Base-by-base conservation (phyloP, 1,140 invertebrate species). In the Pygmarrhopalites habei region DNA sequence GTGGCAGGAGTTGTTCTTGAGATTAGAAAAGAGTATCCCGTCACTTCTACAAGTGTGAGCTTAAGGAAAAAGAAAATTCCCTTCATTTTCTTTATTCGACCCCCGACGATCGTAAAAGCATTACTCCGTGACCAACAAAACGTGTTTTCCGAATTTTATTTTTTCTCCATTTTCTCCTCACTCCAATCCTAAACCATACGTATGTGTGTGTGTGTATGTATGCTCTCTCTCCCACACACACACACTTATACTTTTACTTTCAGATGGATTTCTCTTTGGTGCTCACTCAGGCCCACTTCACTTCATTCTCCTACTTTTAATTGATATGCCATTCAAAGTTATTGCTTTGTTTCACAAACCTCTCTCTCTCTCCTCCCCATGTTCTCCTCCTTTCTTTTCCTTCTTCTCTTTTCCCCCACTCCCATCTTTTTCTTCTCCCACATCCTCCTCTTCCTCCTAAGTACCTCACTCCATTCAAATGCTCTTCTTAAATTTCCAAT, bases 71-170 rank as follows among this genome's bases (percentile, higher is more conserved):
- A 65, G 64, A 62, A 67, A 56, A 57, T 61, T 49, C 66, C 62
- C 62, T 72, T 72, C 71, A 72, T 72, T 72, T 72, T 70, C 71
- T 71, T 72, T 72, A 72, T 72, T 67, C 64, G 41, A 65, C 71
- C 71, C 71, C 58, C 49, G 71, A 69, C 60, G 63, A 51, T 69
- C 71, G 65, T 72, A 72, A 72, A 72, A 69, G 66, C 71, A 72
- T 72, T 72, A 72, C 66, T 69, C 66, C 72, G 64, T 72, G 68
- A 72, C 70, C 68, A 68, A 64, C 58, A 65, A 69, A 69, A 64
- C 70, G 61, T 67, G 70, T 66, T 69, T 65, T 66, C 68, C 62
- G 67, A 72, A 69, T 65, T 62, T 67, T 67, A 67, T 72, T 72
- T 67, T 65, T 71, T 63, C 64, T 69, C 57, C 53, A 59, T 58